phyloP scores from a whole-genome alignment of 2,888 invertebrate genomes.

The Sipha maydis region DNA sequence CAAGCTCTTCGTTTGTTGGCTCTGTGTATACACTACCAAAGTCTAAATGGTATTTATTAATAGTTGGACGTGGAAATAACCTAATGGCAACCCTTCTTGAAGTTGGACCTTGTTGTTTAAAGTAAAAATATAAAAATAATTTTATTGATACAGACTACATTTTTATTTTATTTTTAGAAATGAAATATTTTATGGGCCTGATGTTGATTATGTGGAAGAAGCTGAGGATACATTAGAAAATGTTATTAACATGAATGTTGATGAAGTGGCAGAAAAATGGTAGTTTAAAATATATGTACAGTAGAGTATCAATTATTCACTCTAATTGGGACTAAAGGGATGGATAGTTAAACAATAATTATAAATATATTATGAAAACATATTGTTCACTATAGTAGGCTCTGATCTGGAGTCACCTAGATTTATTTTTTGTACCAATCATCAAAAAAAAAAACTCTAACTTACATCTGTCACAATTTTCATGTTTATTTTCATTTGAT shows the following conservation, averaged over 20 bases:
- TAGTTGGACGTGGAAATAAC: constrained; percentile 76
- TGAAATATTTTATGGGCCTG: constrained; percentile 75
- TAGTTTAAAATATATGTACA: constrained; percentile 43
- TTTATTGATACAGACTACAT: not conserved
- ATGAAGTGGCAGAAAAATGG: constrained; percentile 78
- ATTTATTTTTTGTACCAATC: too few relatives aligned
- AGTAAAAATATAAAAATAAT: constrained; percentile 28
- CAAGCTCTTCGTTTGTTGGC: constrained; percentile 7
- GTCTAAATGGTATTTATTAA: constrained; percentile 78
- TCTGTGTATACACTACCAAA: constrained; percentile 70
- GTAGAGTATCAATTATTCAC: too few relatives aligned
- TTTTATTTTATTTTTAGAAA: constrained; percentile 67
- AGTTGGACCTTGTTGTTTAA: constrained; percentile 71
- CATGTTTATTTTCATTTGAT: too few relatives aligned
- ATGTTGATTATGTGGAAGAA: constrained; percentile 89
- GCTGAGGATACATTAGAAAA: constrained; percentile 86
- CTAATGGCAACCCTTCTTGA: constrained; percentile 77
- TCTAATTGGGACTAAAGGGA: too few relatives aligned
- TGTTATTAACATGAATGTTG: constrained; percentile 79
- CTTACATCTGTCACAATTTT: too few relatives aligned
- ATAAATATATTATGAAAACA: too few relatives aligned
- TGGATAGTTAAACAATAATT: too few relatives aligned
- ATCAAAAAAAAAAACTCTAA: too few relatives aligned
- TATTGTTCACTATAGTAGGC: too few relatives aligned
- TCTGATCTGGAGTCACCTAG: too few relatives aligned